Percentiles rank a stretch among this genome's conserved stretches.
Conservation (phyloP, 2,888 invertebrate species). For the Allophyes oxyacanthae region DNA sequence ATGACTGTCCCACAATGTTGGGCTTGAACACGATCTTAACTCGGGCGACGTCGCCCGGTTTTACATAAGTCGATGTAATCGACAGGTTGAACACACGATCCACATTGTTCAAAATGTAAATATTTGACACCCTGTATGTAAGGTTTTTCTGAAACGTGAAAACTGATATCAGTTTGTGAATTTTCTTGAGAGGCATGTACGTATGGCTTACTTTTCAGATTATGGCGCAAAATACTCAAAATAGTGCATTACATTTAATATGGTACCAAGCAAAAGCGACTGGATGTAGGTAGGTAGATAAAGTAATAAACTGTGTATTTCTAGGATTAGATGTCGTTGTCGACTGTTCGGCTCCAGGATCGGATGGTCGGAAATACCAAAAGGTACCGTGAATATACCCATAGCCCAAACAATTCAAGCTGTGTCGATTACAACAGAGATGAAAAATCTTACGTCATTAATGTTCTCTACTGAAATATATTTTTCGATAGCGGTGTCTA, state of each 20-base stretch:
- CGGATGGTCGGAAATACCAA: no score
- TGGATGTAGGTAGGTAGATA: no score
- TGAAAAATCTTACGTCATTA: slow-evolving; percentile 63
- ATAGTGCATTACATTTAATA: no score
- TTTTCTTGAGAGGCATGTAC: no score
- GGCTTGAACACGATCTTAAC: slow-evolving; percentile 76
- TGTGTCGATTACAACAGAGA: background rate
- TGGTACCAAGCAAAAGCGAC: no score
- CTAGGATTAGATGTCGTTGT: no score
- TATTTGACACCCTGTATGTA: slow-evolving; percentile 75
- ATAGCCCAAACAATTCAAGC: no score
- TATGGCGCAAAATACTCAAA: no score
- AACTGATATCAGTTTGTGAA: background rate
- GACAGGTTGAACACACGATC: slow-evolving; percentile 79
- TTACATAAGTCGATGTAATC: slow-evolving; percentile 68
- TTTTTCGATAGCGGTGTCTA: slow-evolving; percentile 74
- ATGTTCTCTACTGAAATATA: slow-evolving; percentile 70
- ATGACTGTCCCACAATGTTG: slow-evolving; percentile 74
- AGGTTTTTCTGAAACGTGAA: slow-evolving; percentile 66
- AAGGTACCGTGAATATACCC: no score
- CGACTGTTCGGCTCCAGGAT: no score
- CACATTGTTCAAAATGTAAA: slow-evolving; percentile 77
- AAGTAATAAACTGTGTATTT: no score
- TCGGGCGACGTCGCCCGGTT: slow-evolving; percentile 68
- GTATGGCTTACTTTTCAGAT: no score